phyloP scores from a whole-genome alignment of 1,140 invertebrate species.

The Apis cerana region DNA sequence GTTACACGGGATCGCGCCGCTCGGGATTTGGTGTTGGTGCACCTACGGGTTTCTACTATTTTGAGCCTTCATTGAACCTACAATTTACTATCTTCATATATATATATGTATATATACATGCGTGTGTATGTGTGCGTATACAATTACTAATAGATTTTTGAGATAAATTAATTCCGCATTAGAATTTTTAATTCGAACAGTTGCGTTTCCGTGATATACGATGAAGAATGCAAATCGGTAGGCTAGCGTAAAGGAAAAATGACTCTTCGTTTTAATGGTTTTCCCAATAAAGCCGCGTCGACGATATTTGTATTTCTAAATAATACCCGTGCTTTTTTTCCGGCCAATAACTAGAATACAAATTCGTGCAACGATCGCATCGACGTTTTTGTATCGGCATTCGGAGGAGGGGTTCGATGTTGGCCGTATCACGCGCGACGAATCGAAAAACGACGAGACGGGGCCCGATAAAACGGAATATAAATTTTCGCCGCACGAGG shows the following conservation, averaged over 20 bases:
- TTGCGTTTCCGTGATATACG: background rate
- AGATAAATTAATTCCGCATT: no score
- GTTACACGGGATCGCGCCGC: background rate
- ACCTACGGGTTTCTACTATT: background rate
- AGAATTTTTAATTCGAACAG: background rate
- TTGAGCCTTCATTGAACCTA: background rate
- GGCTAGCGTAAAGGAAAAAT: background rate
- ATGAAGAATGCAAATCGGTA: background rate
- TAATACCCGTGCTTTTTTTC: background rate
- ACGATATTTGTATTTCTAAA: background rate
- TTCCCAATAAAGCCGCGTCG: background rate
- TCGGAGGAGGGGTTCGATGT: background rate
- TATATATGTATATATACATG: no score
- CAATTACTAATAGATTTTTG: background rate
- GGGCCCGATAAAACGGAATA: slow-evolving; percentile 38
- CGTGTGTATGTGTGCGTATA: fast-evolving
- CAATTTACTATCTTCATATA: background rate
- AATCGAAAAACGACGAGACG: slow-evolving; percentile 35
- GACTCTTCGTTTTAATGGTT: background rate
- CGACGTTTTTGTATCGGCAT: background rate
- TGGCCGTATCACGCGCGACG: slow-evolving; percentile 16
- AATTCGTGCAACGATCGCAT: background rate
- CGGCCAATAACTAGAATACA: background rate
- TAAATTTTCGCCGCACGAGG: slow-evolving; percentile 42
- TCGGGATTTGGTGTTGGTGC: background rate